A percentile compares a stretch with the other conserved stretches of the same genome.
Evolutionary conservation across 2,113 vertebrate genomes (phyloP).

Genomic region (Phyllostomus hastatus): DNA sequence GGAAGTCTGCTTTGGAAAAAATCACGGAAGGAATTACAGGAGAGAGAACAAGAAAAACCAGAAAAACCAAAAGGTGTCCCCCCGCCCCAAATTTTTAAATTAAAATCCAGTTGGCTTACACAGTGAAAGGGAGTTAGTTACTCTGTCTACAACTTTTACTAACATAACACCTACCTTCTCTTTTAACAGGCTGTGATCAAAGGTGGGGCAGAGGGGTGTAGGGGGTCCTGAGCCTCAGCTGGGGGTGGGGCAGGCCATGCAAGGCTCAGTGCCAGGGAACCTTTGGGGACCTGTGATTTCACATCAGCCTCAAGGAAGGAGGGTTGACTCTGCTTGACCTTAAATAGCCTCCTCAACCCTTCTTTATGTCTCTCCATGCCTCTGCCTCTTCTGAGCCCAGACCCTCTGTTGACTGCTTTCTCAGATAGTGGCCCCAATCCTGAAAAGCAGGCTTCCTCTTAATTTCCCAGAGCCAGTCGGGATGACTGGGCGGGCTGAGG

Average conservation of each 20-base stretch:
- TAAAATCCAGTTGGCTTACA: background rate
- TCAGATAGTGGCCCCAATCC: background rate
- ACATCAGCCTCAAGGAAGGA: background rate
- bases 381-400: background rate
- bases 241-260: background rate
- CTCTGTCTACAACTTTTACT: background rate
- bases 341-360: background rate
- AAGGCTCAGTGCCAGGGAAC: background rate
- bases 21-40: background rate
- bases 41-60: background rate
- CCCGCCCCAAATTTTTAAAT: background rate
- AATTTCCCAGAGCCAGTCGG: background rate
- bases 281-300: background rate
- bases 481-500: background rate
- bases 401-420: background rate
- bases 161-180: background rate
- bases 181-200: background rate
- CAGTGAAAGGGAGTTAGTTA: background rate
- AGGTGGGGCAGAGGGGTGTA: no score
- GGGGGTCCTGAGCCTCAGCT: background rate
- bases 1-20: background rate
- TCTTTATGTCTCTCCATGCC: background rate
- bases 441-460: background rate
- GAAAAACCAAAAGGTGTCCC: background rate
- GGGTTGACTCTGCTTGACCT: background rate